These are phyloP conservation scores for Pycnomerus fuliginosus DNA, from an alignment of 2,888 invertebrate species.

Conservation along the genomic window DNA sequence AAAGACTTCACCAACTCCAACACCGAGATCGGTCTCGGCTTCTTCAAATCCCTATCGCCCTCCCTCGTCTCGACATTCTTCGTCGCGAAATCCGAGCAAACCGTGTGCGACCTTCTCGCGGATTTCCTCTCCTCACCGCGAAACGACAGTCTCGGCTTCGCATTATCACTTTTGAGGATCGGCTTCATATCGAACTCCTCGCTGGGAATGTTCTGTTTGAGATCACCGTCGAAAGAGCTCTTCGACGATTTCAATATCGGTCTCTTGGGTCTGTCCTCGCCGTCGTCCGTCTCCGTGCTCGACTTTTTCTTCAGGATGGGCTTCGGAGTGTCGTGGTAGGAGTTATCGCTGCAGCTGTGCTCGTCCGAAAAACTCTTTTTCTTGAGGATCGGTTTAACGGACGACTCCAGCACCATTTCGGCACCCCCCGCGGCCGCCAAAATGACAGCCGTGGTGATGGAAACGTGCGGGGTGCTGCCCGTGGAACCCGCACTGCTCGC, in stretches of 20 bases:
- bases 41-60: conserved; percentile 40
- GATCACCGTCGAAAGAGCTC: conserved; percentile 48
- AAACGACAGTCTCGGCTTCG: conserved; percentile 64
- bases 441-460: conserved; percentile 67
- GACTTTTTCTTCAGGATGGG: conserved; percentile 89
- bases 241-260: conserved; percentile 77
- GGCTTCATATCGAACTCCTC: conserved; percentile 62
- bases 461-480: conserved; percentile 67
- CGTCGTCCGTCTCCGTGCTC: conserved; percentile 72
- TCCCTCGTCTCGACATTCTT: conserved; percentile 29
- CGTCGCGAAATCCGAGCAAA: conserved; percentile 40
- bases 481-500: conserved; percentile 59
- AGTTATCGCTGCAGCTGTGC: conserved; percentile 49
- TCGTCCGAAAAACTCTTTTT: conserved; percentile 78
- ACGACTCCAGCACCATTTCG: conserved; percentile 47
- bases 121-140: conserved; percentile 51
- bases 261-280: conserved; percentile 69
- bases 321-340: conserved; percentile 55
- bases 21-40: conserved; percentile 60
- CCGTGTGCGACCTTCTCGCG: conserved; percentile 41
- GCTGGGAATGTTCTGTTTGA: conserved; percentile 48
- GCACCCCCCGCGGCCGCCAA: conserved; percentile 65
- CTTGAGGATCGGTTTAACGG: conserved; percentile 76
- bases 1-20: conserved; percentile 68
- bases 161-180: conserved; percentile 66